Conservation (phyloP, 2,888 invertebrate species). For the Leucania comma region DNA sequence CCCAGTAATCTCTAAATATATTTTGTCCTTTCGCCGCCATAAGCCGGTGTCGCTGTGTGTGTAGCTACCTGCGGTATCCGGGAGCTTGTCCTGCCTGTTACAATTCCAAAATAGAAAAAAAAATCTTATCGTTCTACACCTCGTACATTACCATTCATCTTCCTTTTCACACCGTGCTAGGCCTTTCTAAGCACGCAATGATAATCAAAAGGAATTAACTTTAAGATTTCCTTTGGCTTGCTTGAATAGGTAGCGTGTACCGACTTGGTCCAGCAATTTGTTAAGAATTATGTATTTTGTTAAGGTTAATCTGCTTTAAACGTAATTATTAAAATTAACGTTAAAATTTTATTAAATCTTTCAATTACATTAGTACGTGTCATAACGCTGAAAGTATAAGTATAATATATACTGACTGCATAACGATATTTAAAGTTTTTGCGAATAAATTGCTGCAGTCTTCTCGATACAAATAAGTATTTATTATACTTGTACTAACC, state of each 20-base stretch:
- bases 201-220: slow-evolving; percentile 44
- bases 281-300: slow-evolving; percentile 66
- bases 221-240: slow-evolving; percentile 6
- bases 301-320: slow-evolving; percentile 73
- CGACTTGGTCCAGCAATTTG: slow-evolving; percentile 27
- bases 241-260: slow-evolving; percentile 4
- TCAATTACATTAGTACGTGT: background rate
- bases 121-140: slow-evolving; percentile 79
- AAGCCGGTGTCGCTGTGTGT: slow-evolving; percentile 78
- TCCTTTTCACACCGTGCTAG: slow-evolving; percentile 63
- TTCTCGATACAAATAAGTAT: too few relatives aligned
- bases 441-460: background rate
- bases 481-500: too few relatives aligned
- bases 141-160: slow-evolving; percentile 76
- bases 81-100: slow-evolving; percentile 80
- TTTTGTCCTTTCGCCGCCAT: slow-evolving; percentile 75
- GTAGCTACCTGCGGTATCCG: slow-evolving; percentile 88
- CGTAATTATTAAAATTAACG: slow-evolving; percentile 50
- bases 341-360: slow-evolving; percentile 22
- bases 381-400: slow-evolving; percentile 10
- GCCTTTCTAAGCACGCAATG: slow-evolving; percentile 60
- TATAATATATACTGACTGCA: too few relatives aligned
- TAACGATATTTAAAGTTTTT: slow-evolving; percentile 9
- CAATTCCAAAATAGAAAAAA: slow-evolving; percentile 81
- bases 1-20: slow-evolving; percentile 53